These are phyloP conservation scores for Sphaerophoria rueppellii DNA, from an alignment of 2,888 invertebrate genomes.

Conservation along the genomic window DNA sequence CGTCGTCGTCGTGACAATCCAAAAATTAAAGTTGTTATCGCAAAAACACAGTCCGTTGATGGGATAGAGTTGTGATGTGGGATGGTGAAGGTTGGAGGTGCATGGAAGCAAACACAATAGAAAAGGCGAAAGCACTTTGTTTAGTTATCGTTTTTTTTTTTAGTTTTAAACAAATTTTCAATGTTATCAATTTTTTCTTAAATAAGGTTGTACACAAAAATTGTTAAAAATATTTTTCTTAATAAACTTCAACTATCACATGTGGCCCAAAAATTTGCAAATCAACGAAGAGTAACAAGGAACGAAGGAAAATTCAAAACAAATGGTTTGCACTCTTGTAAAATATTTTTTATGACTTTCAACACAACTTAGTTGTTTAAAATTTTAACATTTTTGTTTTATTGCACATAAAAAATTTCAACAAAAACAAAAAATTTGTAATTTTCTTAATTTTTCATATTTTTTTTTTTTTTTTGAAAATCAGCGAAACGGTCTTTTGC, in stretches of 20 bases:
- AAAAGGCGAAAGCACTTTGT: conserved; percentile 60
- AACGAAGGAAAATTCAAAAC: conserved; percentile 12
- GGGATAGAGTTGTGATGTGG: conserved; percentile 10
- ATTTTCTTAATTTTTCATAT: neutral
- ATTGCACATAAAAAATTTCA: conserved; percentile 21
- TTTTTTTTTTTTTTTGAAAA: conserved; percentile 35
- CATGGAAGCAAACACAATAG: conserved; percentile 51
- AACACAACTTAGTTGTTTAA: conserved; percentile 24
- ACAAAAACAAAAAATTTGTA: neutral
- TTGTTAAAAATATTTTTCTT: conserved; percentile 24
- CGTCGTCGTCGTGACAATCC: conserved; percentile 46
- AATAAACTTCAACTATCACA: conserved; percentile 48
- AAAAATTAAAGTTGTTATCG: conserved; percentile 30
- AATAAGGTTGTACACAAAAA: conserved; percentile 62
- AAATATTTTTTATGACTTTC: neutral
- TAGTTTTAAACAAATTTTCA: neutral
- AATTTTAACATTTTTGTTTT: conserved; percentile 7
- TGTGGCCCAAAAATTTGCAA: conserved; percentile 43
- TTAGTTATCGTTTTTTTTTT: conserved; percentile 60
- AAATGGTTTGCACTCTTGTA: conserved; percentile 17
- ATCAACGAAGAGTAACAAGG: conserved; percentile 44
- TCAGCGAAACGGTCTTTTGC: neutral
- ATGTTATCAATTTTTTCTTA: conserved; percentile 11
- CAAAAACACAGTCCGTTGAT: conserved; percentile 31
- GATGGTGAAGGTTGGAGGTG: conserved; percentile 44